Conservation (phyloP, 2,113 vertebrate species). For the Ibidorhyncha struthersii region DNA sequence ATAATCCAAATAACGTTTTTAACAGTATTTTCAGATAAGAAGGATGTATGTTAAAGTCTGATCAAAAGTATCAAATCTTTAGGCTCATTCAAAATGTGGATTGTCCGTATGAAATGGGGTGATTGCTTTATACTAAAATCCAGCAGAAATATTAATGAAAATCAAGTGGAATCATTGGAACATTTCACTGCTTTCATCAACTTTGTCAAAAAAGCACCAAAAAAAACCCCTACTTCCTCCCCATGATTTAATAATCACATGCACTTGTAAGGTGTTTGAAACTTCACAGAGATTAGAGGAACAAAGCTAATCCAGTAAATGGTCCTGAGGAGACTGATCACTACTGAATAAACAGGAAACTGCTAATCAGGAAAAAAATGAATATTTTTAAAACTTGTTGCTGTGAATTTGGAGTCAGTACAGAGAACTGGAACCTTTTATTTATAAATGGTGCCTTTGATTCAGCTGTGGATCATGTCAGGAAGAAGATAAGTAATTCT, state of each 20-base stretch:
- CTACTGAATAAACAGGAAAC: not conserved
- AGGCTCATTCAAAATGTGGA: constrained; percentile 32
- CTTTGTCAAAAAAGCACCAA: not conserved
- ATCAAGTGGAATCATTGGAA: constrained; percentile 10
- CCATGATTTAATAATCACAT: constrained; percentile 13
- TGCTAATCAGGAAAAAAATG: not conserved
- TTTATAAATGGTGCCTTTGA: not conserved
- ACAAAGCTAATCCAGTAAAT: not conserved
- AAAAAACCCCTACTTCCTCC: not conserved
- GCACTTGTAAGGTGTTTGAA: constrained; percentile 16
- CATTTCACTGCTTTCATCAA: constrained; percentile 9
- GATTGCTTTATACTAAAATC: constrained; percentile 40
- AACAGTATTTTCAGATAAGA: constrained; percentile 71
- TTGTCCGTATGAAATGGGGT: constrained; percentile 51
- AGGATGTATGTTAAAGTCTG: constrained; percentile 55
- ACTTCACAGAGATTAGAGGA: not conserved
- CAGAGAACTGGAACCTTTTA: not conserved
- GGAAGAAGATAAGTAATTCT: not conserved
- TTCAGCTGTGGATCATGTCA: not conserved
- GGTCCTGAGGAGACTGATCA: not conserved
- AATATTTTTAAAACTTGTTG: no score
- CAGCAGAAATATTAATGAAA: constrained; percentile 53
- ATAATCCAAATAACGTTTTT: constrained; percentile 73
- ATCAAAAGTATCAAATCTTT: constrained; percentile 60
- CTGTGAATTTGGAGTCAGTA: not conserved